Percentiles rank a stretch among this genome's conserved stretches.
Evolutionary conservation across 2,113 vertebrate genomes (phyloP).

Genomic region (Okapia johnstoni): DNA sequence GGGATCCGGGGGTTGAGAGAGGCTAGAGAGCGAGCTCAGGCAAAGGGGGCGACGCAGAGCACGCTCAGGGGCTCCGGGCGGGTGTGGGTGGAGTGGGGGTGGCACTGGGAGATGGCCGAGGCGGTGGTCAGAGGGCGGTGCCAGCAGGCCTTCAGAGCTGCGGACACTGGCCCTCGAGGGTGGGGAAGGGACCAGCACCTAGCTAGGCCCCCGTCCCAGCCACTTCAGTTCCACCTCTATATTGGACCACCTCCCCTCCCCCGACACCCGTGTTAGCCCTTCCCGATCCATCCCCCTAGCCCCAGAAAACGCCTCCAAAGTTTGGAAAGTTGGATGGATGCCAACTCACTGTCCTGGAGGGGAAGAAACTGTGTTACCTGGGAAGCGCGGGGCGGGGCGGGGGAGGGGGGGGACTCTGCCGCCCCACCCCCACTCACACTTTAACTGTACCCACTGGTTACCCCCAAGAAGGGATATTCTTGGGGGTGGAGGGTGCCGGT

Average conservation of each 20-base stretch:
- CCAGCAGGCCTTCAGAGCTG: constrained; percentile 42
- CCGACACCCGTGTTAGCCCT: background rate
- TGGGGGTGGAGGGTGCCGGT: background rate
- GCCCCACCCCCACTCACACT: background rate
- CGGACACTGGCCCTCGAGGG: background rate
- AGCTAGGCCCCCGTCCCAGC: background rate
- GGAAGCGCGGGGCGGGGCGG: background rate
- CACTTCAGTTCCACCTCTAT: background rate
- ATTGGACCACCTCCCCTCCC: background rate
- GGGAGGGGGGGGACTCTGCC: background rate
- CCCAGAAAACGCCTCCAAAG: constrained; percentile 56
- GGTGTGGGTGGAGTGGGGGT: constrained; percentile 60
- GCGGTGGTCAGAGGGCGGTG: constrained; percentile 55
- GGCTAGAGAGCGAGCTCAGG: constrained; percentile 3
- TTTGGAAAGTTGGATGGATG: constrained; percentile 72
- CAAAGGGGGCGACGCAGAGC: constrained; percentile 42
- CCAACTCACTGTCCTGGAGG: constrained; percentile 40
- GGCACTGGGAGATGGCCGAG: constrained; percentile 40
- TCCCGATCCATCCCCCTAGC: background rate
- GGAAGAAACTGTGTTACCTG: constrained; percentile 5
- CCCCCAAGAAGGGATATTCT: background rate
- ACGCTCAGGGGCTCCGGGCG: constrained; percentile 35
- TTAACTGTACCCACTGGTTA: background rate
- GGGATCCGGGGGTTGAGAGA: background rate
- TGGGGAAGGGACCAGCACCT: constrained; percentile 10